Evolutionary conservation across 1,140 invertebrate genomes (phyloP).

Genomic region (Philopotamus ludificatus): DNA sequence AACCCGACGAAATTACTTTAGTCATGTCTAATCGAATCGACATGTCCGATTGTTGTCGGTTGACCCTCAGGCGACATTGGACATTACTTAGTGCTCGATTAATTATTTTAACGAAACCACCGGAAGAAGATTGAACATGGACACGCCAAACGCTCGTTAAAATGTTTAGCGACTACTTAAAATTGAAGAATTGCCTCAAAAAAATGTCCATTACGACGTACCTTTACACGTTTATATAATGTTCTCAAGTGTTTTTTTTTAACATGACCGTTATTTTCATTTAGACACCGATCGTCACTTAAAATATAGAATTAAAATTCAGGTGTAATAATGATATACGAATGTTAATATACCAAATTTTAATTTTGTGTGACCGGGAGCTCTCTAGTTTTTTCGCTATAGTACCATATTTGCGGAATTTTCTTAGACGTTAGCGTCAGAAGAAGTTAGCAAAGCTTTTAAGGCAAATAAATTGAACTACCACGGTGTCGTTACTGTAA

Average conservation of each 20-base stretch:
- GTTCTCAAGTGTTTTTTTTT: too few relatives aligned
- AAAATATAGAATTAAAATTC: too few relatives aligned
- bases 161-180: slow-evolving; percentile 10
- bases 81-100: slow-evolving; percentile 17
- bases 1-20: not conserved
- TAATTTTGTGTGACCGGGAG: too few relatives aligned
- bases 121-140: slow-evolving; percentile 10
- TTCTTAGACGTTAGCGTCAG: not conserved
- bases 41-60: not conserved
- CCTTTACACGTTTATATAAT: not conserved
- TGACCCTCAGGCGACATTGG: slow-evolving; percentile 1
- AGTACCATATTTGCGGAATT: not conserved
- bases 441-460: slow-evolving; percentile 5
- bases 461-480: slow-evolving; percentile 17
- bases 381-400: too few relatives aligned
- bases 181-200: not conserved
- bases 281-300: too few relatives aligned
- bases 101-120: slow-evolving; percentile 19
- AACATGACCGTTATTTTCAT: too few relatives aligned
- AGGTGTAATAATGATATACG: too few relatives aligned
- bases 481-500: too few relatives aligned
- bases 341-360: too few relatives aligned
- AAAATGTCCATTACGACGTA: not conserved
- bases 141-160: slow-evolving; percentile 26
- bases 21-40: not conserved